Evolutionary conservation across 2,888 invertebrate species (phyloP).

Genomic region (Abscondita cerata): DNA sequence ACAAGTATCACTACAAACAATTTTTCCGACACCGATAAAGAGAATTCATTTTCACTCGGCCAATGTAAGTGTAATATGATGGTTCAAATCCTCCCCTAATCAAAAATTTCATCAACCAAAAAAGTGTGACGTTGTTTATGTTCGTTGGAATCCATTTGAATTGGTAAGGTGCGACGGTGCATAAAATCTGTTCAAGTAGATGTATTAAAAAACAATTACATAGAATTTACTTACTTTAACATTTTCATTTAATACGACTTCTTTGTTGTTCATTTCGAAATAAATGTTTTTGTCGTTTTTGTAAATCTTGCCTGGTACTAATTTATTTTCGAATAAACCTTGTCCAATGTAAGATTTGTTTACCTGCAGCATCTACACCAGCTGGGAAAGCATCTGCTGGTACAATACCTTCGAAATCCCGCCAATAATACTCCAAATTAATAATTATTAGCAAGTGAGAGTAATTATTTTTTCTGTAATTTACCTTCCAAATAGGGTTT

Average conservation of each 20-base stretch:
- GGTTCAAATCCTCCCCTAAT: slow-evolving; percentile 14
- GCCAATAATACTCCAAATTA: too few species aligned
- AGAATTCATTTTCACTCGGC: slow-evolving; percentile 7
- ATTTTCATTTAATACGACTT: not conserved
- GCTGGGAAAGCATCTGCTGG: slow-evolving; percentile 9
- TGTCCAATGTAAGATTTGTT: slow-evolving; percentile 15
- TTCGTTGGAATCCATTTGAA: slow-evolving; percentile 15
- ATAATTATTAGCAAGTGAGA: too few species aligned
- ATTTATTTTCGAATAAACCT: slow-evolving; percentile 5
- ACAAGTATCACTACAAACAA: slow-evolving; percentile 4
- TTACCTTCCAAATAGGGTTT: too few species aligned
- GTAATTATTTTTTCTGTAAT: too few species aligned
- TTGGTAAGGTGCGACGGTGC: slow-evolving; percentile 7
- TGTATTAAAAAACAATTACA: not conserved
- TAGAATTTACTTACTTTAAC: slow-evolving; percentile 5
- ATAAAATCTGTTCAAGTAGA: slow-evolving; percentile 18
- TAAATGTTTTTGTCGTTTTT: slow-evolving; percentile 6
- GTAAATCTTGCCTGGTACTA: slow-evolving; percentile 14
- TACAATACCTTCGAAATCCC: slow-evolving; percentile 11
- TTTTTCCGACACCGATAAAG: slow-evolving; percentile 18
- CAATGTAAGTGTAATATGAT: slow-evolving; percentile 14
- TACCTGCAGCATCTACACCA: slow-evolving; percentile 2
- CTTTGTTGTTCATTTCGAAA: slow-evolving; percentile 8
- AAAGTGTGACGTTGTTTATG: not conserved
- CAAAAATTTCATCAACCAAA: not conserved